These are phyloP conservation scores for Arbacia lixula DNA, from an alignment of 53 echinoderm and acorn worm species.

Conservation along the genomic window DNA sequence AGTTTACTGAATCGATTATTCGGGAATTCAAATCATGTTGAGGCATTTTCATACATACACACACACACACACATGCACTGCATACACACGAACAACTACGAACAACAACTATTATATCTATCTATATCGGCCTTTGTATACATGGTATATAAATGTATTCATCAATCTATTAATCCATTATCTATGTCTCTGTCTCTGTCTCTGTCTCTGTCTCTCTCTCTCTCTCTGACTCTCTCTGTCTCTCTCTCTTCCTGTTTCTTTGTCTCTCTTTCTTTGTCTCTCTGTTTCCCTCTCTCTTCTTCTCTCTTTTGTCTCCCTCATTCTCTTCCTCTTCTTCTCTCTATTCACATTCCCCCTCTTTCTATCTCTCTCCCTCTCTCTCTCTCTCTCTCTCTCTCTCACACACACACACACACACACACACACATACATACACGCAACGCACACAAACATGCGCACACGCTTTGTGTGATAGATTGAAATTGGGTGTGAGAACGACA, in stretches of 20 bases:
- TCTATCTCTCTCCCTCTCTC: neutral
- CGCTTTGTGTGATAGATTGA: neutral
- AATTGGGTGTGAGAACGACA: neutral
- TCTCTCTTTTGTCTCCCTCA: too few relatives aligned
- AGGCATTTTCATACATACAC: too few relatives aligned
- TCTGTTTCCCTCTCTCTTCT: neutral
- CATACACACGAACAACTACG: too few relatives aligned
- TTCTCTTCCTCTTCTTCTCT: too few relatives aligned
- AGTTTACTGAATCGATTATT: too few relatives aligned
- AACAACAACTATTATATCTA: too few relatives aligned
- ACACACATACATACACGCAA: neutral
- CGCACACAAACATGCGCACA: neutral
- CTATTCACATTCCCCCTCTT: neutral
- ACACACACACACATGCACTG: too few relatives aligned
- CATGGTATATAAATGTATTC: too few relatives aligned
- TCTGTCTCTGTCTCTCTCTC: neutral
- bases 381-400: neutral
- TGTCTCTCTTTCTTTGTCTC: neutral
- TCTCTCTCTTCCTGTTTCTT: neutral
- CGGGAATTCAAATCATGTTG: too few relatives aligned
- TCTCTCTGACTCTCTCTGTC: neutral
- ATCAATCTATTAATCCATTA: too few relatives aligned
- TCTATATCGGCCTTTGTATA: too few relatives aligned
- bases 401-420: neutral
- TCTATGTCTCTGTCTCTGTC: too few relatives aligned